Evolutionary conservation across 2,797 vertebrate genomes (phyloP).

Genomic region (Dipus sagitta): DNA sequence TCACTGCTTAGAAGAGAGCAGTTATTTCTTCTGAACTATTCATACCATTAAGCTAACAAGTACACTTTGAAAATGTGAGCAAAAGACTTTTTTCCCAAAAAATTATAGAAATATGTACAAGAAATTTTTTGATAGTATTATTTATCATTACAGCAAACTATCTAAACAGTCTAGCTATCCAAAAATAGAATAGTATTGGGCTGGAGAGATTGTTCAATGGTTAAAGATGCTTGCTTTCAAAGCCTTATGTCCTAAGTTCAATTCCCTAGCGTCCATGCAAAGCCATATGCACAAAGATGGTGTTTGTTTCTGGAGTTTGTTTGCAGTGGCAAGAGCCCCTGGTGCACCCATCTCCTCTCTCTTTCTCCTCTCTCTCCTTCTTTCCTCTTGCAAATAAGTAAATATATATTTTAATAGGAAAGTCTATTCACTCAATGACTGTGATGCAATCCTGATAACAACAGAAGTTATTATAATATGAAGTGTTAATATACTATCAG

Average conservation of each 20-base stretch:
- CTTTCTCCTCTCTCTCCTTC: no score
- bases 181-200: neutral
- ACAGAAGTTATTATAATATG: neutral
- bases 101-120: neutral
- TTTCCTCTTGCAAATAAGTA: no score
- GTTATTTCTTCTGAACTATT: neutral
- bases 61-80: constrained; percentile 23
- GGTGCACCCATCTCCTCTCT: no score
- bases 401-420: no score
- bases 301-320: no score
- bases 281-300: no score
- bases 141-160: constrained; percentile 7
- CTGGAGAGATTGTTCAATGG: no score
- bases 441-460: neutral
- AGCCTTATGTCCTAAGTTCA: no score
- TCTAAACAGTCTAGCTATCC: neutral
- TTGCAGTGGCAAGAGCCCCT: no score
- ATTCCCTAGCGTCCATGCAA: no score
- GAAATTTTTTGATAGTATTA: neutral
- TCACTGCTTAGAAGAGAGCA: neutral
- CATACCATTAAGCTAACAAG: neutral
- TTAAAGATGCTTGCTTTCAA: no score
- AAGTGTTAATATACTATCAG: neutral
- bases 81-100: neutral
- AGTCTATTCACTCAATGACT: neutral